phyloP scores from a whole-genome alignment of 2,888 invertebrate species.

The Drosophila trichaetosa region DNA sequence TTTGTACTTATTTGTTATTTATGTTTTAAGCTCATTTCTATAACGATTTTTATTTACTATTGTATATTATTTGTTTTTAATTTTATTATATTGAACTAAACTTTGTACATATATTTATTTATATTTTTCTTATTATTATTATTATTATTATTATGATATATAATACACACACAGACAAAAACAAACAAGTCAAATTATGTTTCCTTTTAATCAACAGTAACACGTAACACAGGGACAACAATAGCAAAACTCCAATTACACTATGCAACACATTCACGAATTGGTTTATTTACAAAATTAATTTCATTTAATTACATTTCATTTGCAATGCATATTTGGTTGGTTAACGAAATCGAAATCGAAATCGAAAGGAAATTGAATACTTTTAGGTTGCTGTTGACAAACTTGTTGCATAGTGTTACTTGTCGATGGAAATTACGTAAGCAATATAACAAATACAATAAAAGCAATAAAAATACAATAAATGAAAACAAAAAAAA shows the following conservation, averaged over 20 bases:
- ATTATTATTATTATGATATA: constrained; percentile 5
- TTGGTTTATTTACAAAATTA: constrained; percentile 8
- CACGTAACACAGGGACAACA: constrained; percentile 25
- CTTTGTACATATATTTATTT: constrained; percentile 44
- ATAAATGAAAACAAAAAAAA: constrained; percentile 17
- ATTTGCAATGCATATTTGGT: constrained; percentile 2
- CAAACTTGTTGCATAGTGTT: constrained; percentile 42
- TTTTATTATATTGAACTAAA: constrained; percentile 35
- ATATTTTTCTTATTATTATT: not conserved
- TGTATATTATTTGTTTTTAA: constrained; percentile 37
- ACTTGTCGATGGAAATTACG: constrained; percentile 39
- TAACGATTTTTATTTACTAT: constrained; percentile 15
- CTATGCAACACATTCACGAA: constrained; percentile 43
- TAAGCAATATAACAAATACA: constrained; percentile 51
- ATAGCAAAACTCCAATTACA: constrained; percentile 25
- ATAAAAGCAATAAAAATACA: constrained; percentile 37
- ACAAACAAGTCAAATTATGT: constrained; percentile 19
- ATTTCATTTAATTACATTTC: constrained; percentile 1
- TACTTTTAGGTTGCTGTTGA: constrained; percentile 17
- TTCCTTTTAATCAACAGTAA: constrained; percentile 19
- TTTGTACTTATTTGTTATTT: constrained; percentile 69
- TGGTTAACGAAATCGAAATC: too few relatives aligned
- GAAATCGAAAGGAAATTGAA: not conserved
- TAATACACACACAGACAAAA: constrained; percentile 25
- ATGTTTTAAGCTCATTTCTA: constrained; percentile 57